Conservation (phyloP, 2,888 invertebrate genomes). For the Ormia ochracea region DNA sequence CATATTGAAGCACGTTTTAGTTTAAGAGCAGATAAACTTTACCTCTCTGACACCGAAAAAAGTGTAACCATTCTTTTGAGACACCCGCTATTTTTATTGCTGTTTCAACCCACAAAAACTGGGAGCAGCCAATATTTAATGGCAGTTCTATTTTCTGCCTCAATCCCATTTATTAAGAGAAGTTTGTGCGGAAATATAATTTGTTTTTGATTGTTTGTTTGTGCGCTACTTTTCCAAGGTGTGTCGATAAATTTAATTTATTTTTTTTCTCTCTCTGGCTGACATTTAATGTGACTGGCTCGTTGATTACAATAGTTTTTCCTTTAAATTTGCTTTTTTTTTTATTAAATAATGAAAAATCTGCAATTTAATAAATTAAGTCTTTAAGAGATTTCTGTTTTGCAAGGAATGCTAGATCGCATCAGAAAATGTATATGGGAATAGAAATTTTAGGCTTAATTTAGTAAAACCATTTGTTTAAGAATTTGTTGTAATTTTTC, state of each 20-base stretch:
- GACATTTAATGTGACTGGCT: background rate
- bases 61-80: no score
- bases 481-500: no score
- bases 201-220: slow-evolving; percentile 21
- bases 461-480: no score
- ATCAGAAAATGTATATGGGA: no score
- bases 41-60: no score
- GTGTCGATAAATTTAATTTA: slow-evolving; percentile 23
- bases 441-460: no score
- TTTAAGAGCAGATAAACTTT: no score
- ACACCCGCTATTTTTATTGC: background rate
- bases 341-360: background rate
- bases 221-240: slow-evolving; percentile 14
- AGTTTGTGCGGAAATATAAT: slow-evolving; percentile 30
- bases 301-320: background rate
- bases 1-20: no score
- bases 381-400: no score
- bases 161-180: slow-evolving; percentile 10
- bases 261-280: background rate
- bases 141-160: slow-evolving; percentile 22
- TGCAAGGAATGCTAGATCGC: no score
- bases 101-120: slow-evolving; percentile 15
- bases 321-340: background rate
- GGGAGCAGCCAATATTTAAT: slow-evolving; percentile 44
- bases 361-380: background rate